Percentiles rank a stretch among this genome's conserved stretches.
Conservation (phyloP, 2,797 vertebrate genomes). For the Dicrostonyx torquatus region DNA sequence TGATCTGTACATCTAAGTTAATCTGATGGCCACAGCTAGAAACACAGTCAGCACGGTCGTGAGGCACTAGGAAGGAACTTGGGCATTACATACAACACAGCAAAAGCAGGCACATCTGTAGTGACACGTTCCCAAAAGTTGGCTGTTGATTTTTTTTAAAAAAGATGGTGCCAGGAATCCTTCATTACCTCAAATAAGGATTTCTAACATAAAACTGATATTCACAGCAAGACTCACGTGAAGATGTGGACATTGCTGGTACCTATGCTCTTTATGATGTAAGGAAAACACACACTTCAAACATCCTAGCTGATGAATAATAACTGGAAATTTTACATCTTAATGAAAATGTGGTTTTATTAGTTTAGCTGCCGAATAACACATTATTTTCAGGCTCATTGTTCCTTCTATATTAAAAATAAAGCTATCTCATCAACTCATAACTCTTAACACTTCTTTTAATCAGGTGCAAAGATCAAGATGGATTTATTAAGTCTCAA, state of each 20-base stretch:
- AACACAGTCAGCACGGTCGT: slow-evolving; percentile 37
- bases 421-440: slow-evolving; percentile 42
- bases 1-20: background rate
- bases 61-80: slow-evolving; percentile 34
- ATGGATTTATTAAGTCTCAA: slow-evolving; percentile 24
- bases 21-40: slow-evolving; percentile 53
- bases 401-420: slow-evolving; percentile 36
- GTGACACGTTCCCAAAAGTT: slow-evolving; percentile 28
- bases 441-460: background rate
- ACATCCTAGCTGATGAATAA: background rate
- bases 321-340: slow-evolving; percentile 56
- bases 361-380: slow-evolving; percentile 42
- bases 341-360: slow-evolving; percentile 42
- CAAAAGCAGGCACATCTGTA: slow-evolving; percentile 10
- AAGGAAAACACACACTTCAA: slow-evolving; percentile 12
- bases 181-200: slow-evolving; percentile 57
- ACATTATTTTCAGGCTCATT: slow-evolving; percentile 54
- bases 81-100: background rate
- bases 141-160: background rate
- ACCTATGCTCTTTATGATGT: background rate
- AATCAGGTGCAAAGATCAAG: background rate
- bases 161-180: background rate
- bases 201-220: slow-evolving; percentile 44
- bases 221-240: background rate
- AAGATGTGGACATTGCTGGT: slow-evolving; percentile 9